Base-by-base conservation (phyloP, 2,888 invertebrate genomes). In the Eupeodes latifasciatus region DNA sequence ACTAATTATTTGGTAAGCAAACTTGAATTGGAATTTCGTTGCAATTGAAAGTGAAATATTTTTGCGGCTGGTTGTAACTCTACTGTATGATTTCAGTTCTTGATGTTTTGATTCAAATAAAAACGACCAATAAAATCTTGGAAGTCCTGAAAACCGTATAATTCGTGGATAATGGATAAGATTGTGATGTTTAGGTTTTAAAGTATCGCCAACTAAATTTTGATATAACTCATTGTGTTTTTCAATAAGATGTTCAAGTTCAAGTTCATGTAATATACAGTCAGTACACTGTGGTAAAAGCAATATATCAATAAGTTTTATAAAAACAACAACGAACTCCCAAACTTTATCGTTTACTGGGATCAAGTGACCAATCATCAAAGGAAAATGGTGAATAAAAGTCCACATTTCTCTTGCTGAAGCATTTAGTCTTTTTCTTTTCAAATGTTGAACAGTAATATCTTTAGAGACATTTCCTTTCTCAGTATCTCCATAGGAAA, bases 381-480 rank as follows among this genome's bases (percentile, higher is more conserved):
- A 53, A 11, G 88, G 71, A 36, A 89, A 88, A 67, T 80, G 57
- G 47, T 89, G 89, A 55, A 77, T 12, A 40, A 89, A 85, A 12
- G 89, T 88, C 89, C 87, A 89, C 74, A 81, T 88, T 88, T 88
- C 89, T 76, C 71, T 87, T 47, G 84, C 87, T 44, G 89, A 89
- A 47, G 75, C 71, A 69, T 78, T 81, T 11, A 89, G 53, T 72
- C 59, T 81, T 66, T 62, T 83, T 66, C 59, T 75, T 53, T 82
- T 83, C 44, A 80, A 51, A 57, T 80, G 67, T 44, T 16, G 12
- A 9, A 11, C 9, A 57, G 75, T 55, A 78, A 82, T 78, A 34
- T 74, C 64, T 16, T 75, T 78, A 44, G 19, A 83, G 12, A 83
- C 79, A 79, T 89, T 85, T 71, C 80, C 80, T 34, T 85, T 82